These are phyloP conservation scores for Lepisosteus oculatus DNA, from an alignment of 2,113 vertebrate genomes.

Conservation along the genomic window DNA sequence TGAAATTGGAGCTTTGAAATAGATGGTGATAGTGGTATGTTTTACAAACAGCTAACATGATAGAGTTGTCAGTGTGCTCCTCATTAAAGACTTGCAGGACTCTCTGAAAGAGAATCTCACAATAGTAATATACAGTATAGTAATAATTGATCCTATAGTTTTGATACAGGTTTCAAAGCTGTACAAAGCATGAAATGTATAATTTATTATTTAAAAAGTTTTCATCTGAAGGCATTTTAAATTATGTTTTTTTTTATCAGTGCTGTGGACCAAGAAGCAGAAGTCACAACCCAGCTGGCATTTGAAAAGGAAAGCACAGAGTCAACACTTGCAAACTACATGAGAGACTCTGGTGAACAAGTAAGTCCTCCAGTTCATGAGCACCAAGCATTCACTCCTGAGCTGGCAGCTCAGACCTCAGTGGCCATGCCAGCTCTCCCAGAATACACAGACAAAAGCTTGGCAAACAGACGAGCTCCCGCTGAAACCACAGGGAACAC, in stretches of 20 bases:
- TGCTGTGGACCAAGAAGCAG: neutral
- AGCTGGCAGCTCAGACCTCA: constrained; percentile 44
- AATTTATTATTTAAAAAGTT: too few relatives aligned
- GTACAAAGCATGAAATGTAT: too few relatives aligned
- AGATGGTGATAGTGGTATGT: too few relatives aligned
- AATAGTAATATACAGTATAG: too few relatives aligned
- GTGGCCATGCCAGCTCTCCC: constrained; percentile 32
- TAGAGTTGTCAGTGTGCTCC: too few relatives aligned
- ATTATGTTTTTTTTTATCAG: constrained; percentile 36
- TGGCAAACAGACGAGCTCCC: constrained; percentile 34
- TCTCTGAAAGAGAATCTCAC: too few relatives aligned
- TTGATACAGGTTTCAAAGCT: too few relatives aligned
- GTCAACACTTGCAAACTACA: constrained; percentile 12
- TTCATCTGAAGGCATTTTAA: neutral
- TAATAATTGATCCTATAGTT: too few relatives aligned
- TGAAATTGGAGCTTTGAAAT: too few relatives aligned
- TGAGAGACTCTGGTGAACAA: constrained; percentile 51
- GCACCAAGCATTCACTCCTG: constrained; percentile 55
- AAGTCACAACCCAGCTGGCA: constrained; percentile 41
- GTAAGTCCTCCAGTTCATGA: constrained; percentile 70
- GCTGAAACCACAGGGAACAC: constrained; percentile 23
- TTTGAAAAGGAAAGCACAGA: constrained; percentile 48
- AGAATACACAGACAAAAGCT: neutral
- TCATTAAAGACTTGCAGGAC: too few relatives aligned
- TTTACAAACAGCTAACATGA: too few relatives aligned